Conservation (phyloP, 2,888 invertebrate species). For the Odontothrips loti region DNA sequence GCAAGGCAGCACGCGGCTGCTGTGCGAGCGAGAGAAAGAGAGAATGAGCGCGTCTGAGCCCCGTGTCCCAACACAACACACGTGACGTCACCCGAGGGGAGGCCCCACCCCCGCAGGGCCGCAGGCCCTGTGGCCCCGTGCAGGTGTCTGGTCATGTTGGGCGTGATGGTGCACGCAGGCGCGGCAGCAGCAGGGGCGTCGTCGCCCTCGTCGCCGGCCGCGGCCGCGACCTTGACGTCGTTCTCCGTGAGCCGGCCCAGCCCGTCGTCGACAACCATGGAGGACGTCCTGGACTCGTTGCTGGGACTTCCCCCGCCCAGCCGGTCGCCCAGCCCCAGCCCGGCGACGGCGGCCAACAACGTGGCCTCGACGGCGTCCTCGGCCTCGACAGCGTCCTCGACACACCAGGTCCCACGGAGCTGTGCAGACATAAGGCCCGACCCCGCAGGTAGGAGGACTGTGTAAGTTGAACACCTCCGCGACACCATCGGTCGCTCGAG, state of each 20-base stretch:
- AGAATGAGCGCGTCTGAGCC: too few relatives aligned
- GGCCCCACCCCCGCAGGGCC: not conserved
- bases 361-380: constrained; percentile 32
- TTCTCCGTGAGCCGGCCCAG: constrained; percentile 53
- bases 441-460: constrained; percentile 67
- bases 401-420: constrained; percentile 44
- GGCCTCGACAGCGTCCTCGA: constrained; percentile 29
- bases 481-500: not conserved
- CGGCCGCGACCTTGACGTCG: not conserved
- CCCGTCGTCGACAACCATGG: constrained; percentile 80
- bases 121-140: not conserved
- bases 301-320: constrained; percentile 76
- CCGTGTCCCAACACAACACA: too few relatives aligned
- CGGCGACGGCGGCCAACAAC: constrained; percentile 20
- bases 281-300: constrained; percentile 89
- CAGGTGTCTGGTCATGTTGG: constrained; percentile 15
- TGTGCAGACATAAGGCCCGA: constrained; percentile 48
- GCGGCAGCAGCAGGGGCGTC: not conserved
- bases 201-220: not conserved
- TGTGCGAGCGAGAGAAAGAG: too few relatives aligned
- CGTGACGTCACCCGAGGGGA: not conserved
- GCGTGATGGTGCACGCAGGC: not conserved
- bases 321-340: constrained; percentile 68
- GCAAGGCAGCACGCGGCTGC: too few relatives aligned
- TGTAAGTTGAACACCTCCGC: constrained; percentile 65